Base-by-base conservation (phyloP, 2,888 invertebrate species). In the Boloria euphrosyne region DNA sequence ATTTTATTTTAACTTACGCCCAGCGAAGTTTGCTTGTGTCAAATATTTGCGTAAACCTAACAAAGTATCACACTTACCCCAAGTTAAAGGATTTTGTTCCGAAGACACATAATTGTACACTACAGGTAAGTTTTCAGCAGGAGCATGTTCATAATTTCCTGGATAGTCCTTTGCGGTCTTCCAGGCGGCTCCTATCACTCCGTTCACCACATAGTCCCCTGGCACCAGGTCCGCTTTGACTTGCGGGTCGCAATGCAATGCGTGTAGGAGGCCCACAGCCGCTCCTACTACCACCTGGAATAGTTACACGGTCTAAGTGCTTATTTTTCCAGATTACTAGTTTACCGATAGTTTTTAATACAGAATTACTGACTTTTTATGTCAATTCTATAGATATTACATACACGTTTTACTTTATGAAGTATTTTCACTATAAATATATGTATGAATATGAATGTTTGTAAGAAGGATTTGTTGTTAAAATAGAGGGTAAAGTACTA, bases 61-160 rank as follows among this genome's bases (percentile, higher is more conserved):
- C 22, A 22, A 22, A n/a, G n/a, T n/a, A 22, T 22, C 3, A 22
- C 1, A 22, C 66, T 49, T 79, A 77, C 94, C 94, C 96, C 97
- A 98, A 13, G 94, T 95, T 72, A 97, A 92, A 0, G 97, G 96
- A 72, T 95, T 95, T 75, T 96, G 94, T 49, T 93, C 93, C 0
- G 96, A 96, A 0, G 97, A 96, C n/a, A 97, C 96, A 79, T 94
- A 97, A 85, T 98, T 97, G 84, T 96, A 97, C 1, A 98, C 94
- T 0, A 95, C 93, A 0, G 90, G 90, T 0, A 83, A 79, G 0
- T 83, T 75, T 14, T 90, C 87, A 0, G 77, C 73, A 0, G 88
- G 86, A 0, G 87, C 87, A 13, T 84, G 84, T 62, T 88, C 86
- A 38, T 83, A 80, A 73, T 91, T 90, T 3, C 84, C 82, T 1